phyloP scores from a whole-genome alignment of 2,797 vertebrate genomes.

The Enteromius radiatus region DNA sequence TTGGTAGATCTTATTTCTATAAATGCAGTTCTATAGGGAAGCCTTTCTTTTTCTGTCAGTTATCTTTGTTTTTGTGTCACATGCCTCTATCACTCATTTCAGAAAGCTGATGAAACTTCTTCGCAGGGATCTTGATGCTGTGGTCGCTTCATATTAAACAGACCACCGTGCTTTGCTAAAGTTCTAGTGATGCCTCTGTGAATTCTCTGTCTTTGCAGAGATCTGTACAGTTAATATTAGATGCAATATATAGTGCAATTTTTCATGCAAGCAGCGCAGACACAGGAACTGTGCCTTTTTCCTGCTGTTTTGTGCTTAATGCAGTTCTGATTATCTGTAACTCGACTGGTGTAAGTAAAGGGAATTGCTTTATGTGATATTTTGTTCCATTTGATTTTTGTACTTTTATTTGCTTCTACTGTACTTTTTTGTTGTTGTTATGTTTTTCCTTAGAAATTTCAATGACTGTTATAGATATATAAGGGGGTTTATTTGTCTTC shows the following conservation, averaged over 20 bases:
- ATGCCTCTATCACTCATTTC: constrained; percentile 7
- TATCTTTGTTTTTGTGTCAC: not conserved
- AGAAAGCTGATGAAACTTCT: constrained; percentile 23
- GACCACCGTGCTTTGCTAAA: constrained; percentile 34
- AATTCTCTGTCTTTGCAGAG: constrained; percentile 65
- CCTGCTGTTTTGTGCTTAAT: constrained; percentile 53
- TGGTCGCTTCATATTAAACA: constrained; percentile 1
- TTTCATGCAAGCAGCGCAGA: constrained; percentile 32
- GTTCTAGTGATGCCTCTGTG: constrained; percentile 53
- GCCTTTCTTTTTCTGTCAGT: constrained; percentile 24
- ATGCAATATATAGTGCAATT: constrained; percentile 47
- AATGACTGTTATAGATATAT: constrained; percentile 39
- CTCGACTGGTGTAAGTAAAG: constrained; percentile 56
- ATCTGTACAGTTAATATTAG: constrained; percentile 68
- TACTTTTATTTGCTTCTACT: constrained; percentile 9
- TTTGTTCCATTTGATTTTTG: constrained; percentile 13
- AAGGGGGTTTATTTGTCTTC: constrained; percentile 16
- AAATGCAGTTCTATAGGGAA: constrained; percentile 29
- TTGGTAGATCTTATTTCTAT: constrained; percentile 11
- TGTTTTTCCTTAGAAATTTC: constrained; percentile 10
- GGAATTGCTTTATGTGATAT: constrained; percentile 35
- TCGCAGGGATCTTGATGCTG: not conserved
- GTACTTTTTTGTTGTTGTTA: not conserved
- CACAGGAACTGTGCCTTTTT: constrained; percentile 80
- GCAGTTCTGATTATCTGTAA: constrained; percentile 48